Percentiles rank a stretch among this genome's conserved stretches.
phyloP scores from a whole-genome alignment of 2,797 vertebrate genomes.

The Monodelphis domestica region DNA sequence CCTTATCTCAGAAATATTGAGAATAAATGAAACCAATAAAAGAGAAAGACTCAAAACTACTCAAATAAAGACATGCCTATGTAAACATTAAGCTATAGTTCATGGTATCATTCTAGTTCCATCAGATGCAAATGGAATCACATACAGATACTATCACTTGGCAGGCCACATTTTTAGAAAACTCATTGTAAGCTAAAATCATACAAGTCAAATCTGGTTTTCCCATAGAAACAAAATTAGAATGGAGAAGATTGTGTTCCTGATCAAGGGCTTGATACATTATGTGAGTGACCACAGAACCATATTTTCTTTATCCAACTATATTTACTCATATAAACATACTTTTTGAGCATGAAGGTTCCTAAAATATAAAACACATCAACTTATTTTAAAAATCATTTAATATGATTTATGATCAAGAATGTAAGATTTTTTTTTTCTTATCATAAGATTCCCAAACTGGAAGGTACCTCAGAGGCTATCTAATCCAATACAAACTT shows the following conservation, averaged over 20 bases:
- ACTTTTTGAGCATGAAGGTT: slow-evolving; percentile 3
- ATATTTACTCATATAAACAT: slow-evolving; percentile 23
- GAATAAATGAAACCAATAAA: not conserved
- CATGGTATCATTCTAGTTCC: slow-evolving; percentile 26
- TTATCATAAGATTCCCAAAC: too few relatives aligned
- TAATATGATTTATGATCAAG: not conserved
- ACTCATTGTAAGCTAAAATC: slow-evolving; percentile 27
- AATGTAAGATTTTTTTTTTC: too few relatives aligned
- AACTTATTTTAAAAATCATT: not conserved
- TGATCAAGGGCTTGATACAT: not conserved
- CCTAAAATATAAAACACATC: not conserved
- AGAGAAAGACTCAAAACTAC: not conserved
- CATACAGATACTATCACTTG: slow-evolving; percentile 33
- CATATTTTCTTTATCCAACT: not conserved
- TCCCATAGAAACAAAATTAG: slow-evolving; percentile 38
- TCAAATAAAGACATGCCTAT: not conserved
- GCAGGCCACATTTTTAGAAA: slow-evolving; percentile 3
- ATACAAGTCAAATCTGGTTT: slow-evolving; percentile 15
- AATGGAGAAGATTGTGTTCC: slow-evolving; percentile 51
- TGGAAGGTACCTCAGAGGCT: not conserved
- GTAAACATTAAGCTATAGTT: slow-evolving; percentile 22
- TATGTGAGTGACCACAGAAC: slow-evolving; percentile 36
- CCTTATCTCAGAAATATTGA: slow-evolving; percentile 19
- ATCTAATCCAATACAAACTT: not conserved
- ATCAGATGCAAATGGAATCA: slow-evolving; percentile 1